A percentile compares a stretch with the other conserved stretches of the same genome.
Conservation (phyloP, 2,113 vertebrate species). For the Noturus placidus region DNA sequence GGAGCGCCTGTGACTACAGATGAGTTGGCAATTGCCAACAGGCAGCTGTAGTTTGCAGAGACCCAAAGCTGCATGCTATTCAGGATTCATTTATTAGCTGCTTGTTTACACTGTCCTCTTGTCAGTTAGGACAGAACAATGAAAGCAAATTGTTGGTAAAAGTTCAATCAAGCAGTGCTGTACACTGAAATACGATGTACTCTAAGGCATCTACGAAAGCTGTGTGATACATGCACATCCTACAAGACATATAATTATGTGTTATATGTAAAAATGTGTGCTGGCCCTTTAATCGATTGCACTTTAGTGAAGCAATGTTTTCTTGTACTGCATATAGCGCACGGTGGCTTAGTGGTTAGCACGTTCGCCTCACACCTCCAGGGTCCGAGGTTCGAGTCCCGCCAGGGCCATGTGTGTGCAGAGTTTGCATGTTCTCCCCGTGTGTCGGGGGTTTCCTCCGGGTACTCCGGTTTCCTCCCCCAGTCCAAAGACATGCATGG, state of each 20-base stretch:
- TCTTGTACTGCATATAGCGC: too few species aligned
- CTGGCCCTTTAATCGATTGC: neutral
- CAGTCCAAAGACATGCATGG: too few species aligned
- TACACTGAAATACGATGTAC: neutral
- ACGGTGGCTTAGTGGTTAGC: too few species aligned
- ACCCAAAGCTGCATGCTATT: constrained; percentile 21
- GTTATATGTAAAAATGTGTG: constrained; percentile 1
- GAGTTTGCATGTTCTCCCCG: too few species aligned
- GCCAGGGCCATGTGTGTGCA: too few species aligned
- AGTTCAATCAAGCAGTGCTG: neutral
- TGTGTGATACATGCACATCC: neutral
- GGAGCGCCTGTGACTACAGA: constrained; percentile 44
- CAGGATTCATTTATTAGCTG: constrained; percentile 45
- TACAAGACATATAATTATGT: neutral
- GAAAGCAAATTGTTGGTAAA: neutral
- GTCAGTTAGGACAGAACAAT: constrained; percentile 2
- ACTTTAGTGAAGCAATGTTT: constrained; percentile 1
- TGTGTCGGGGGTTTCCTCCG: too few species aligned
- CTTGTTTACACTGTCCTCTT: constrained; percentile 25
- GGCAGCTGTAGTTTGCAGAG: constrained; percentile 47
- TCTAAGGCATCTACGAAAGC: neutral
- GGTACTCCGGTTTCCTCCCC: too few species aligned
- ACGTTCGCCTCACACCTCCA: too few species aligned
- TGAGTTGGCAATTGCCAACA: constrained; percentile 62
- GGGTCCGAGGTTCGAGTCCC: too few species aligned